Percentiles rank a stretch among this genome's conserved stretches.
Conservation (phyloP, 2,113 vertebrate genomes). For the Calonectris borealis region DNA sequence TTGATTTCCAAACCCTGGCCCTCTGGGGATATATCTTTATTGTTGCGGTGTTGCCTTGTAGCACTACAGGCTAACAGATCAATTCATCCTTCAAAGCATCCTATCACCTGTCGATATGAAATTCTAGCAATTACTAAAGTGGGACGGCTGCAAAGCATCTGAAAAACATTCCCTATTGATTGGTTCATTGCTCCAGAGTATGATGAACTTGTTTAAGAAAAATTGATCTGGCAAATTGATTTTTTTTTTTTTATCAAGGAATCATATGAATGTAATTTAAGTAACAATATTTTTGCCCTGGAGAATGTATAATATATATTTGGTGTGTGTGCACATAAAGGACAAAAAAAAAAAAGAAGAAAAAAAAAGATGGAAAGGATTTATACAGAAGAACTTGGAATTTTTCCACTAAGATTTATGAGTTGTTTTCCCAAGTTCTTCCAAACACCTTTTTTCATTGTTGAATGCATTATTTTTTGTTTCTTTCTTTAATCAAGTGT, state of each 20-base stretch:
- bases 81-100: constrained; percentile 77
- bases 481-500: neutral
- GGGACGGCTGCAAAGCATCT: constrained; percentile 67
- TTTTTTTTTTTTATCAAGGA: constrained; percentile 70
- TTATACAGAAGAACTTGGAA: neutral
- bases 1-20: constrained; percentile 68
- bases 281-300: constrained; percentile 55
- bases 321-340: neutral
- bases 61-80: constrained; percentile 78
- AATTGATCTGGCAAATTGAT: constrained; percentile 75
- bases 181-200: constrained; percentile 66
- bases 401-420: neutral
- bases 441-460: neutral
- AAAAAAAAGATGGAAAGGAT: neutral
- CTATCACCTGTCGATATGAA: constrained; percentile 75
- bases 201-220: constrained; percentile 82
- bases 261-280: constrained; percentile 72
- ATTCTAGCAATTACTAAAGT: constrained; percentile 76
- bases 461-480: neutral
- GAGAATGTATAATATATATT: neutral
- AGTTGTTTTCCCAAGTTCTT: neutral
- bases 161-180: constrained; percentile 79
- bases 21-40: constrained; percentile 68
- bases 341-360: neutral
- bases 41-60: constrained; percentile 71